Evolutionary conservation across 2,797 vertebrate genomes (phyloP).

Genomic region (Fringilla coelebs): DNA sequence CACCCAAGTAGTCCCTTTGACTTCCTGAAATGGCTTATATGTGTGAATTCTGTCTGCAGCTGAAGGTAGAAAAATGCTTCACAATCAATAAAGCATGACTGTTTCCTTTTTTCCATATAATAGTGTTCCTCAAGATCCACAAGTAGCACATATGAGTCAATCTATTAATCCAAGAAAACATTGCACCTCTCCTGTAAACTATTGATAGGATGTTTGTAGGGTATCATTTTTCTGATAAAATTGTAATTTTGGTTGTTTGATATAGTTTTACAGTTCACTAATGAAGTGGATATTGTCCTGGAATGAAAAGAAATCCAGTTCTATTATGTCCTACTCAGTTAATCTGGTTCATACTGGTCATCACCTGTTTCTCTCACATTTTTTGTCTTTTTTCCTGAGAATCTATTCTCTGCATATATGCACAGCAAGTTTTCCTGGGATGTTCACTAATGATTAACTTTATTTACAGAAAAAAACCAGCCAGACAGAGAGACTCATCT

Average conservation of each 20-base stretch:
- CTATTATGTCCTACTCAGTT: not conserved
- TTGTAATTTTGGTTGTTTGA: not conserved
- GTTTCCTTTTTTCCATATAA: not conserved
- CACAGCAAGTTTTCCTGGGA: not conserved
- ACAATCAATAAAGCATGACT: not conserved
- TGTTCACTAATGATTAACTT: not conserved
- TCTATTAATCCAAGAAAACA: not conserved
- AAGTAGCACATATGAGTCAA: not conserved
- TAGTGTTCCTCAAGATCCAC: not conserved
- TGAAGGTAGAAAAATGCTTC: not conserved
- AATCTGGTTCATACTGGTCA: not conserved
- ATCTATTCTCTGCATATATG: not conserved
- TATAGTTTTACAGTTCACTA: not conserved
- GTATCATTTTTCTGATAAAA: not conserved
- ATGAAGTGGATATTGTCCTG: not conserved
- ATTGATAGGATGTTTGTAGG: not conserved
- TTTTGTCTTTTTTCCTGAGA: not conserved
- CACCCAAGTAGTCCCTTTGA: not conserved
- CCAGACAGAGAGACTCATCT: not conserved
- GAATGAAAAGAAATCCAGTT: not conserved
- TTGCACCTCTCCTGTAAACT: not conserved
- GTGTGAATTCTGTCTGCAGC: not conserved
- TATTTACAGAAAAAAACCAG: conserved; percentile 23
- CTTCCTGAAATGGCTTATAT: not conserved
- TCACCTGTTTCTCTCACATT: not conserved